Percentiles rank a stretch among this genome's conserved stretches.
Evolutionary conservation across 2,888 invertebrate genomes (phyloP).

Genomic region (Dastarcus helophoroides): DNA sequence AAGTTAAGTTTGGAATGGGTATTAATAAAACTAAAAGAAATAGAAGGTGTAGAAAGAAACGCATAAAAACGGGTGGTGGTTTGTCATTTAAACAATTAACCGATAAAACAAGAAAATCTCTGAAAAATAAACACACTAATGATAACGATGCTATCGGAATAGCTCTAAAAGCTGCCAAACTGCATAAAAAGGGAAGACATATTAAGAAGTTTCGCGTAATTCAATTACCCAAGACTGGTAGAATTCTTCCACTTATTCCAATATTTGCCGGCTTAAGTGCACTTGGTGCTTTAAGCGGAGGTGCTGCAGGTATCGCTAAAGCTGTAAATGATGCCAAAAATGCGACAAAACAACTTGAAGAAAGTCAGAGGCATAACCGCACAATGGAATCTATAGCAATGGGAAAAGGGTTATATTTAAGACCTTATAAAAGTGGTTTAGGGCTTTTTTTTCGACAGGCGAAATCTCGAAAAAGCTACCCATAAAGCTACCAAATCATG

Average conservation of each 20-base stretch:
- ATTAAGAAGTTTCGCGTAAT: constrained; percentile 18
- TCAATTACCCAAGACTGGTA: constrained; percentile 23
- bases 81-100: constrained; percentile 2
- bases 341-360: constrained; percentile 16
- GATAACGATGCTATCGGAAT: constrained; percentile 10
- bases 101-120: too few species aligned
- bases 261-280: constrained; percentile 20
- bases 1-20: constrained; percentile 18
- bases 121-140: constrained; percentile 6
- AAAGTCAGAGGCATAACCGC: constrained; percentile 19
- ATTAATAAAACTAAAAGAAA: neutral
- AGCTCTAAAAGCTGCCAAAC: constrained; percentile 9
- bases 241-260: constrained; percentile 23
- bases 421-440: constrained; percentile 8
- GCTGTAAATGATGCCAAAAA: constrained; percentile 17
- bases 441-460: constrained; percentile 7
- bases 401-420: constrained; percentile 12
- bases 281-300: constrained; percentile 14
- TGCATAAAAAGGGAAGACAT: too few species aligned
- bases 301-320: constrained; percentile 17
- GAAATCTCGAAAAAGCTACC: constrained; percentile 3
- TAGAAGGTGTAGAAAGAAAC: neutral
- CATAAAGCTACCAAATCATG: constrained; percentile 9
- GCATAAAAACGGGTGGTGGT: neutral
- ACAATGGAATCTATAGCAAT: constrained; percentile 18